These are phyloP conservation scores for Charaxes varanes DNA, from an alignment of 1,140 invertebrate genomes.

Conservation along the genomic window DNA sequence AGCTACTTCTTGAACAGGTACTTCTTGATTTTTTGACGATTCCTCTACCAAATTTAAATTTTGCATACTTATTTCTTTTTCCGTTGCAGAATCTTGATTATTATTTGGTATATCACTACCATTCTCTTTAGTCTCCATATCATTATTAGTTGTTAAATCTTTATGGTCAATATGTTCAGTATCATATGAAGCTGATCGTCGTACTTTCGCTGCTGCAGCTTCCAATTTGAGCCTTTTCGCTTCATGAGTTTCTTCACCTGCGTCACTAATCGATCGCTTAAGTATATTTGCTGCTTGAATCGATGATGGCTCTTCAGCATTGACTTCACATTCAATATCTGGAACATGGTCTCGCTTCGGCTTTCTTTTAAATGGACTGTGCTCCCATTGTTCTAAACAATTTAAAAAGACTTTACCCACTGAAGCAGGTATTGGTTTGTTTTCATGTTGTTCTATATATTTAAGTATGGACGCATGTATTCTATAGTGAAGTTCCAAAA, in stretches of 20 bases:
- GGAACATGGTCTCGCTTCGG: conserved; percentile 41
- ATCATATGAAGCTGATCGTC: conserved; percentile 60
- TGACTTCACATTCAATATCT: conserved; percentile 30
- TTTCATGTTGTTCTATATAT: conserved; percentile 82
- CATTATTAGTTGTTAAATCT: conserved; percentile 18
- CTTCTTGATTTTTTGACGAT: conserved; percentile 16
- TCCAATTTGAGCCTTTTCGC: conserved; percentile 55
- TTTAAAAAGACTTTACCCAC: conserved; percentile 61
- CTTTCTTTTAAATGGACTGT: conserved; percentile 59
- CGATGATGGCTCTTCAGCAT: conserved; percentile 31
- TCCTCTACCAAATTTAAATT: conserved; percentile 11
- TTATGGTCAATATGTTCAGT: conserved; percentile 42
- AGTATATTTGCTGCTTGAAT: conserved; percentile 60
- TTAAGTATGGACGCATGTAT: conserved; percentile 91
- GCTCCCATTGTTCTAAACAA: conserved; percentile 59
- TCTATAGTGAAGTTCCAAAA: conserved; percentile 88
- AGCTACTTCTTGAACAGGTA: conserved; percentile 11
- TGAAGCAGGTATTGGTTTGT: conserved; percentile 61
- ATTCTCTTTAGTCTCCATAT: conserved; percentile 12
- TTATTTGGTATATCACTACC: conserved; percentile 1
- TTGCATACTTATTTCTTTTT: conserved; percentile 10
- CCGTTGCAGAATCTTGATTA: conserved; percentile 6
- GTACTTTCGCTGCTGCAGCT: conserved; percentile 62
- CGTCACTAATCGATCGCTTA: conserved; percentile 60
- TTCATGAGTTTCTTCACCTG: conserved; percentile 57